Percentiles rank a stretch among this genome's conserved stretches.
Evolutionary conservation across 2,888 invertebrate genomes (phyloP).

Genomic region (Callinectes sapidus): DNA sequence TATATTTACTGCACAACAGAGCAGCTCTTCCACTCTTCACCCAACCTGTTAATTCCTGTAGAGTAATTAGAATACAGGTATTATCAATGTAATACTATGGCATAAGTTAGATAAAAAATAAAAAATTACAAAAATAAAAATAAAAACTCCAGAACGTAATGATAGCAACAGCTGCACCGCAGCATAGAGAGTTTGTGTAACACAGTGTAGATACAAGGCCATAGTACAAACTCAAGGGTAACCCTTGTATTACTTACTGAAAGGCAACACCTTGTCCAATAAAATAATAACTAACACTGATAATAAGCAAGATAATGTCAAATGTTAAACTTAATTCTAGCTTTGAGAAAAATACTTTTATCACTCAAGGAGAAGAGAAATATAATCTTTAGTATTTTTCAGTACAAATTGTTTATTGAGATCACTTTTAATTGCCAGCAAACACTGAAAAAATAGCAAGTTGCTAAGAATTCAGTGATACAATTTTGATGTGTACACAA

Average conservation of each 20-base stretch:
- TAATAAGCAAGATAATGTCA: background rate
- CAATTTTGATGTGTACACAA: background rate
- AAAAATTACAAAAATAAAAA: background rate
- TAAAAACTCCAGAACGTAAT: background rate
- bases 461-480: background rate
- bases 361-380: background rate
- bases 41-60: background rate
- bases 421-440: background rate
- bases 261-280: background rate
- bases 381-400: background rate
- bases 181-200: background rate
- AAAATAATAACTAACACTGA: background rate
- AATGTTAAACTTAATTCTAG: background rate
- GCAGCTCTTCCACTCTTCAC: background rate
- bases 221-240: background rate
- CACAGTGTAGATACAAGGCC: background rate
- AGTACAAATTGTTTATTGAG: background rate
- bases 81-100: background rate
- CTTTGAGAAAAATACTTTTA: background rate
- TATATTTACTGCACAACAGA: background rate
- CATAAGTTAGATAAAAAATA: background rate
- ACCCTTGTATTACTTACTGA: background rate
- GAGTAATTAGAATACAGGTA: background rate
- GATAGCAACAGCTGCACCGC: background rate
- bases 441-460: background rate